These are phyloP conservation scores for Rhamnusium bicolor DNA, from an alignment of 2,888 invertebrate species.

Conservation along the genomic window DNA sequence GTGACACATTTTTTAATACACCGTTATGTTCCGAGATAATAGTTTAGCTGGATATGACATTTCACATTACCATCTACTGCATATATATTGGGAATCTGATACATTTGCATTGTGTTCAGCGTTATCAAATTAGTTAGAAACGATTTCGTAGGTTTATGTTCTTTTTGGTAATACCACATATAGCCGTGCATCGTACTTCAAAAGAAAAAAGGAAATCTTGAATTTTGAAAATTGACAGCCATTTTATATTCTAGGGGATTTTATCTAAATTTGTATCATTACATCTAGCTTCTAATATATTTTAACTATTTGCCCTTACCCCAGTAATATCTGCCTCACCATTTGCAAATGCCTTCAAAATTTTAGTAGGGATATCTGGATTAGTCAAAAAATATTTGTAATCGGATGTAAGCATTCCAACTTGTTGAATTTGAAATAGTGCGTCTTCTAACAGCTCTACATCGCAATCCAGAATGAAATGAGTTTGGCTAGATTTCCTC, in stretches of 20 bases:
- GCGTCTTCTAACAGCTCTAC: slow-evolving; percentile 70
- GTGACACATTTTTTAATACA: too few relatives aligned
- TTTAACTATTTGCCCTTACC: slow-evolving; percentile 53
- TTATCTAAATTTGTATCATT: neutral
- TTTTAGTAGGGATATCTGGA: slow-evolving; percentile 74
- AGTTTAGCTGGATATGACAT: too few relatives aligned
- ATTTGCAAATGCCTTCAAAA: slow-evolving; percentile 74
- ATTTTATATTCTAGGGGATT: neutral
- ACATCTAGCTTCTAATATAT: neutral
- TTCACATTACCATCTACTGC: too few relatives aligned
- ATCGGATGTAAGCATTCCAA: slow-evolving; percentile 75
- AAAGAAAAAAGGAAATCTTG: too few relatives aligned
- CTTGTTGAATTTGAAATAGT: slow-evolving; percentile 75
- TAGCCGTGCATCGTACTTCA: too few relatives aligned
- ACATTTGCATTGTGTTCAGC: too few relatives aligned
- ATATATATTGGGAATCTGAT: too few relatives aligned
- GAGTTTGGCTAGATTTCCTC: slow-evolving; percentile 69
- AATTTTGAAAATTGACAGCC: neutral
- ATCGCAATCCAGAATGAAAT: slow-evolving; percentile 74
- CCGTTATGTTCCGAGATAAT: too few relatives aligned
- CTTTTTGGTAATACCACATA: too few relatives aligned
- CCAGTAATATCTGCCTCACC: slow-evolving; percentile 77
- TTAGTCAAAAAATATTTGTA: slow-evolving; percentile 75
- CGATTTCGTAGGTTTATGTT: too few relatives aligned
- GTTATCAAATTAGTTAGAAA: too few relatives aligned